These are phyloP conservation scores for Nyctalus aviator DNA, from an alignment of 2,797 vertebrate species.

Conservation along the genomic window DNA sequence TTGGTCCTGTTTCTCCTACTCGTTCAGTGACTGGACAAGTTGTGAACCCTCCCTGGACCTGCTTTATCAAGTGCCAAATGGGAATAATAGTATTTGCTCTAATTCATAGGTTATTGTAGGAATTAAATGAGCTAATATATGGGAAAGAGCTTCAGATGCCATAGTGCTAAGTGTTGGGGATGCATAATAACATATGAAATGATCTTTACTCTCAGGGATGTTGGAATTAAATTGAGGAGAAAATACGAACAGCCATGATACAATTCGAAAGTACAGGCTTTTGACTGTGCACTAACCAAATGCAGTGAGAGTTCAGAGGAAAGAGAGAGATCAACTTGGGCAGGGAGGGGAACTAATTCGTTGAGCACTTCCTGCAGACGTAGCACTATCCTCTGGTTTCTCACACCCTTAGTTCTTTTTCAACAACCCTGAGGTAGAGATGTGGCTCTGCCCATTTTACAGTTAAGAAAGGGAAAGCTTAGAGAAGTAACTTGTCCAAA, in stretches of 20 bases:
- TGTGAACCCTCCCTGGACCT: neutral
- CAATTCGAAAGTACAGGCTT: neutral
- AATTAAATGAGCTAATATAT: constrained; percentile 4
- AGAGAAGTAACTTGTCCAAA: constrained; percentile 4
- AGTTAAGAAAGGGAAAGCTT: neutral
- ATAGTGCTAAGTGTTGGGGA: neutral
- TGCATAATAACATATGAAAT: neutral
- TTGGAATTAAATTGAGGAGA: constrained; percentile 33
- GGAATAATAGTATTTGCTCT: neutral
- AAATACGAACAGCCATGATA: neutral
- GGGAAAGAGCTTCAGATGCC: neutral
- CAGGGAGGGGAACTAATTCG: neutral
- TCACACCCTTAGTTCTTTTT: neutral
- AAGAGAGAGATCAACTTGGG: neutral
- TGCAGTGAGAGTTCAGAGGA: neutral
- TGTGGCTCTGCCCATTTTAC: neutral
- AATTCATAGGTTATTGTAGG: neutral
- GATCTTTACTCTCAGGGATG: neutral
- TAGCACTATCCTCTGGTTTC: neutral
- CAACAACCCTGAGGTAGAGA: neutral
- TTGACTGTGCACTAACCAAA: neutral
- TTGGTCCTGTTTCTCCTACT: neutral
- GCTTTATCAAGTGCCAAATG: neutral
- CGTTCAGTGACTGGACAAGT: neutral
- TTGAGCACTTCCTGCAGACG: constrained; percentile 3